Percentiles rank a stretch among this genome's conserved stretches.
Conservation (phyloP, 2,888 invertebrate species). For the Dicyrtoma fusca region DNA sequence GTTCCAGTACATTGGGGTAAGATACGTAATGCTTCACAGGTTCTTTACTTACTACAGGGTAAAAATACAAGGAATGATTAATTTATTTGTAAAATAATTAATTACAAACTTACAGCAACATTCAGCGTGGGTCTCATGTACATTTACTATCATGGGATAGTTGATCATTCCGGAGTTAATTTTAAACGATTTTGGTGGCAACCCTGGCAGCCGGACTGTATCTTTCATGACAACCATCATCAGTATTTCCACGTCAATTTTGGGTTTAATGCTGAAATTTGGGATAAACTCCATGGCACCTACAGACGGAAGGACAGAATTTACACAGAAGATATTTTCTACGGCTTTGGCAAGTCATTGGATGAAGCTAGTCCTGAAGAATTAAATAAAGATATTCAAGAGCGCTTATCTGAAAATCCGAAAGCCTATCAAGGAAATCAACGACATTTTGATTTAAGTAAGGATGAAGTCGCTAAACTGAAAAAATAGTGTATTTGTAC, state of each 20-base stretch:
- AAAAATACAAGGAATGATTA: neutral
- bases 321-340: constrained; percentile 71
- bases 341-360: constrained; percentile 65
- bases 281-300: constrained; percentile 76
- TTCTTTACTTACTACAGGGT: neutral
- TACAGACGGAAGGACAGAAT: constrained; percentile 67
- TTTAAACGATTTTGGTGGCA: constrained; percentile 76
- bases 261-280: constrained; percentile 71
- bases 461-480: neutral
- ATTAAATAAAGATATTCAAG: constrained; percentile 62
- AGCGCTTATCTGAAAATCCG: constrained; percentile 63
- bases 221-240: constrained; percentile 77
- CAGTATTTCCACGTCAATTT: constrained; percentile 79
- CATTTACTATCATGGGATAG: constrained; percentile 73
- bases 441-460: constrained; percentile 58
- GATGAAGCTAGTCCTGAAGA: constrained; percentile 63
- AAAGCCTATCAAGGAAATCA: constrained; percentile 61
- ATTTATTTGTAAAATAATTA: neutral
- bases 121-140: constrained; percentile 63
- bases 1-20: constrained; percentile 72
- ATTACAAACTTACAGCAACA: constrained; percentile 59
- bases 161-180: constrained; percentile 75
- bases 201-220: constrained; percentile 71
- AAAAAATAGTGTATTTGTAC: no score
- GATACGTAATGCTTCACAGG: constrained; percentile 57